These are phyloP conservation scores for Drosophila barbarae DNA, from an alignment of 2,888 invertebrate species.

Conservation along the genomic window DNA sequence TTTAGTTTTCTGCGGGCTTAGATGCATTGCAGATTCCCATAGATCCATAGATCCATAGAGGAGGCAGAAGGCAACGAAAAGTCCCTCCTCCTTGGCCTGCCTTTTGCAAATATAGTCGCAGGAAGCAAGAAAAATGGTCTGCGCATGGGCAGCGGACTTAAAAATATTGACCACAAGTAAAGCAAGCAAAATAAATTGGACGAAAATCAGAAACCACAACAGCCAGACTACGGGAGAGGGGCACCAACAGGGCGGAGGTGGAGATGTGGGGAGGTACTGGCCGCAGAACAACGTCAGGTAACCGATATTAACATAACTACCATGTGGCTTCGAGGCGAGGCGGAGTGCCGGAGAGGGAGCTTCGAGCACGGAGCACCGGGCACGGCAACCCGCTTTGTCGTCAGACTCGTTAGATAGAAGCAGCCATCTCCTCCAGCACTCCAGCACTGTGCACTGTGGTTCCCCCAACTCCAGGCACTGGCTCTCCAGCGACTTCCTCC, in stretches of 20 bases:
- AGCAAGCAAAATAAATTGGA: slow-evolving; percentile 46
- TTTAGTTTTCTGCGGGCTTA: slow-evolving; percentile 28
- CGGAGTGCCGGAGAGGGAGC: slow-evolving; percentile 7
- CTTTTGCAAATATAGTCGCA: slow-evolving; percentile 33
- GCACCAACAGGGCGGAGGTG: slow-evolving; percentile 2
- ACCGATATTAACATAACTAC: slow-evolving; percentile 68
- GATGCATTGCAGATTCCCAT: slow-evolving; percentile 35
- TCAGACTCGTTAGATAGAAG: slow-evolving; percentile 67
- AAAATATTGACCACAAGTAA: slow-evolving; percentile 45
- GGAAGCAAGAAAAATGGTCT: slow-evolving; percentile 39
- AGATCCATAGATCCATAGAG: slow-evolving; percentile 20
- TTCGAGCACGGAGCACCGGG: slow-evolving; percentile 6
- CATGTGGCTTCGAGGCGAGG: slow-evolving; percentile 38
- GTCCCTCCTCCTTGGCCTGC: slow-evolving; percentile 10
- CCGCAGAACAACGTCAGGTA: slow-evolving; percentile 38
- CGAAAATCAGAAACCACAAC: slow-evolving; percentile 44
- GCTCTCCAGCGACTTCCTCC: slow-evolving; percentile 29
- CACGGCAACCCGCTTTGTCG: slow-evolving; percentile 60
- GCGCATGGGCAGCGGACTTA: slow-evolving; percentile 28
- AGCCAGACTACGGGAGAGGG: slow-evolving; percentile 14
- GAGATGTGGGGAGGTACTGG: slow-evolving; percentile 2
- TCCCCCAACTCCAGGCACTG: slow-evolving; percentile 3
- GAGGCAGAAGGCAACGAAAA: not conserved
- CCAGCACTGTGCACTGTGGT: not conserved
- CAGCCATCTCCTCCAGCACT: slow-evolving; percentile 38